Conservation (phyloP, 2,113 vertebrate genomes). For the Blennius ocellaris region DNA sequence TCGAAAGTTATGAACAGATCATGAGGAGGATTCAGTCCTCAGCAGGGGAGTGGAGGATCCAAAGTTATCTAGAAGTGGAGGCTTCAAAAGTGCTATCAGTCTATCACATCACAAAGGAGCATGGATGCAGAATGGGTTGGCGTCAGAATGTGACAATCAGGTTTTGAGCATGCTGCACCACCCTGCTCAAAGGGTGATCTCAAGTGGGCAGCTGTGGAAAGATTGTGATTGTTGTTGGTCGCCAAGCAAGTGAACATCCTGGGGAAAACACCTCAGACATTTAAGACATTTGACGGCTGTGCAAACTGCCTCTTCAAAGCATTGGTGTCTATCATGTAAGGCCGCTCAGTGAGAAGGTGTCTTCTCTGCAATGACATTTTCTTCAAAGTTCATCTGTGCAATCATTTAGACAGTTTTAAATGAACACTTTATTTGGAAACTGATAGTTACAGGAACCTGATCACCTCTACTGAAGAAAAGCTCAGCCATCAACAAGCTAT, state of each 20-base stretch:
- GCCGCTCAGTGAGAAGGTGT: background rate
- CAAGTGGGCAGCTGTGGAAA: conserved; percentile 29
- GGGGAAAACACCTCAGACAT: no score
- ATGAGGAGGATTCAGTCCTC: conserved; percentile 28
- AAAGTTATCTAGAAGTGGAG: conserved; percentile 23
- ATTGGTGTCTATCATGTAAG: conserved; percentile 7
- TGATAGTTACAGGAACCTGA: background rate
- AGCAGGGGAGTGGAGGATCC: conserved; percentile 15
- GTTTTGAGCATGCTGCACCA: conserved; percentile 11
- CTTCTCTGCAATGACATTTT: background rate
- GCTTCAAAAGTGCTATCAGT: conserved; percentile 19
- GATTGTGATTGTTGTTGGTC: conserved; percentile 1
- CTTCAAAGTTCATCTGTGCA: no score
- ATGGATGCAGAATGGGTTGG: conserved; percentile 8
- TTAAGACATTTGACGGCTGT: background rate
- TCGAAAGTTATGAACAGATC: conserved; percentile 53
- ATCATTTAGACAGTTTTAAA: background rate
- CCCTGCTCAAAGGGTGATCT: background rate
- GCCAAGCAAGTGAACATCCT: no score
- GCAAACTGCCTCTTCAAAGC: background rate
- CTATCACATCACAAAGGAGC: conserved; percentile 3
- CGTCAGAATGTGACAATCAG: conserved; percentile 15
- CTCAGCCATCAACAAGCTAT: no score
- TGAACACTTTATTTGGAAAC: background rate
- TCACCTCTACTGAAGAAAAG: background rate